A percentile compares a stretch with the other conserved stretches of the same genome.
phyloP scores from a whole-genome alignment of 2,113 vertebrate species.

The Nymphicus hollandicus region DNA sequence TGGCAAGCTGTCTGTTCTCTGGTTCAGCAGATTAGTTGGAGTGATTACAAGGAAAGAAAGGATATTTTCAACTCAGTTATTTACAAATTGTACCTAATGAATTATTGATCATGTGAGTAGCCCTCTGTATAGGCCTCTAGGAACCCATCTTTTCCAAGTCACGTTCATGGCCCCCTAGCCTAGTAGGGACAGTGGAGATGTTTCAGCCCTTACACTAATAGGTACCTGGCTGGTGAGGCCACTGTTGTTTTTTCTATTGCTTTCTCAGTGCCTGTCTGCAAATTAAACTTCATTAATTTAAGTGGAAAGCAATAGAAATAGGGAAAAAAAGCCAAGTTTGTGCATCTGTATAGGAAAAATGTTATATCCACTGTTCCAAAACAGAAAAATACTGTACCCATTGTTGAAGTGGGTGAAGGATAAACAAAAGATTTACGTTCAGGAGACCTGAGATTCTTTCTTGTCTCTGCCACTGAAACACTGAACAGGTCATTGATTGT shows the following conservation, averaged over 20 bases:
- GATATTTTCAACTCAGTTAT: conserved; percentile 43
- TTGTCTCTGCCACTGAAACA: neutral
- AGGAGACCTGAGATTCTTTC: neutral
- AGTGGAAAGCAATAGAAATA: neutral
- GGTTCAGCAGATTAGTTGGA: conserved; percentile 42
- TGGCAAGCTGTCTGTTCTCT: neutral
- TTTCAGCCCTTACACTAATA: neutral
- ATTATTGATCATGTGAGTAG: conserved; percentile 19
- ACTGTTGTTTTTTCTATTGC: neutral
- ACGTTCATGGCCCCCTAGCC: neutral
- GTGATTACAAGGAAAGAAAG: conserved; percentile 35
- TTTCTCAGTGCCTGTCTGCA: neutral
- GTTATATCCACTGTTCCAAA: neutral
- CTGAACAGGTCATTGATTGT: neutral
- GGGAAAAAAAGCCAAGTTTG: neutral
- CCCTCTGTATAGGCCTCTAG: neutral
- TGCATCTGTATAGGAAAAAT: neutral
- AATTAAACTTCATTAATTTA: neutral
- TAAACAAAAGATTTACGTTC: neutral
- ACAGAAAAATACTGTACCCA: neutral
- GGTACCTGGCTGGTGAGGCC: neutral
- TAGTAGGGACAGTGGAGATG: neutral
- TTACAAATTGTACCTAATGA: conserved; percentile 38
- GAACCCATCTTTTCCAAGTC: neutral
- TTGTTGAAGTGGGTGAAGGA: neutral